Conservation (phyloP, 2,888 invertebrate genomes). For the Spodoptera picta region DNA sequence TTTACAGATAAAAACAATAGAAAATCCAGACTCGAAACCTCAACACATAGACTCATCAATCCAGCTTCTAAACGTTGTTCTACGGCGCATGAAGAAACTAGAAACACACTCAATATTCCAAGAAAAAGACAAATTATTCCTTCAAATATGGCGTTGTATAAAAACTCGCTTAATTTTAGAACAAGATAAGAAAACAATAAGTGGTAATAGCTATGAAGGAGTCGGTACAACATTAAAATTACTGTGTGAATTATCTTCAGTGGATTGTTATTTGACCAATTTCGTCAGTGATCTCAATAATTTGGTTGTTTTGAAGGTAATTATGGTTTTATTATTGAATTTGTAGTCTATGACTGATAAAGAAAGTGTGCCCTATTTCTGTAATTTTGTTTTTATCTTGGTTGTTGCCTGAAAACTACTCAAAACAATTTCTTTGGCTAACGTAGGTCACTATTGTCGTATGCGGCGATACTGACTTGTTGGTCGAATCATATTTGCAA, state of each 20-base stretch:
- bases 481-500: too few relatives aligned
- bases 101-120: conserved; percentile 75
- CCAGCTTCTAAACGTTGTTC: conserved; percentile 72
- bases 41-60: conserved; percentile 76
- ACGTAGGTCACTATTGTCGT: too few relatives aligned
- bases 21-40: conserved; percentile 67
- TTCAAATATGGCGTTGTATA: conserved; percentile 75
- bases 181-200: conserved; percentile 54
- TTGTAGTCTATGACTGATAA: too few relatives aligned
- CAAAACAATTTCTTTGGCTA: too few relatives aligned
- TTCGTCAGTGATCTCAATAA: conserved; percentile 72
- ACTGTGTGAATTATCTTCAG: conserved; percentile 74
- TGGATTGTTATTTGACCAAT: conserved; percentile 70
- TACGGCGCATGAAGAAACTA: conserved; percentile 79
- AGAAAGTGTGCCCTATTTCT: too few relatives aligned
- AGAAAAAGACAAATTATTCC: conserved; percentile 73
- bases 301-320: conserved; percentile 75
- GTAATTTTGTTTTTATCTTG: too few relatives aligned
- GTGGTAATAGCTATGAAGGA: conserved; percentile 67
- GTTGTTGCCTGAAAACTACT: too few relatives aligned
- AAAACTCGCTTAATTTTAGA: conserved; percentile 65
- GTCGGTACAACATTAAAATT: conserved; percentile 73
- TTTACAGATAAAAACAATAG: conserved; percentile 74
- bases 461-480: too few relatives aligned
- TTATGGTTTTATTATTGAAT: background rate